Conservation (phyloP, 2,797 vertebrate genomes). For the Danio kyathit region DNA sequence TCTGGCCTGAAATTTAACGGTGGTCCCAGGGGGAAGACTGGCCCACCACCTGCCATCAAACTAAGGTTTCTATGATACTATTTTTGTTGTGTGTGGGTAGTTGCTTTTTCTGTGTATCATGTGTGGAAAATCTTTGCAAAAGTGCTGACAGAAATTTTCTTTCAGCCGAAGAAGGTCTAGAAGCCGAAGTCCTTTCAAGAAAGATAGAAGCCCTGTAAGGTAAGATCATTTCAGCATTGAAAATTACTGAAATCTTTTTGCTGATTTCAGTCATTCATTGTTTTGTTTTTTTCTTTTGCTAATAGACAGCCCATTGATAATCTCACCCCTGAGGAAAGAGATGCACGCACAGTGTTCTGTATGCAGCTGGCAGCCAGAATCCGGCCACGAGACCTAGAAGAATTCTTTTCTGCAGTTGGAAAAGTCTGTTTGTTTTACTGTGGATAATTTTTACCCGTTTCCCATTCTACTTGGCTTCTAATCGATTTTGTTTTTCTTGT, state of each 20-base stretch:
- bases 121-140: neutral
- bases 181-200: conserved; percentile 93
- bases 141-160: conserved; percentile 26
- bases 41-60: conserved; percentile 90
- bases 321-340: conserved; percentile 94
- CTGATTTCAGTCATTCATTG: neutral
- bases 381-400: conserved; percentile 93
- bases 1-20: conserved; percentile 92
- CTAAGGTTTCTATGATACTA: conserved; percentile 83
- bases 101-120: conserved; percentile 56
- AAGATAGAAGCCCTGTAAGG: conserved; percentile 94
- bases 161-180: conserved; percentile 84
- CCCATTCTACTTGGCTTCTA: neutral
- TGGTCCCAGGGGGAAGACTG: conserved; percentile 91
- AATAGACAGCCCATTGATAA: conserved; percentile 92
- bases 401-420: conserved; percentile 97
- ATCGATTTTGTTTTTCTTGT: conserved; percentile 20
- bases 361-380: conserved; percentile 98
- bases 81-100: conserved; percentile 64
- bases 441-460: neutral
- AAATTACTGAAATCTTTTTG: neutral
- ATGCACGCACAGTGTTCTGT: conserved; percentile 95
- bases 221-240: conserved; percentile 62
- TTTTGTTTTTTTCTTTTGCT: conserved; percentile 7
- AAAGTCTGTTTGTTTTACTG: conserved; percentile 78